These are phyloP conservation scores for Dendrolimus kikuchii DNA, from an alignment of 1,140 invertebrate species.

Conservation along the genomic window DNA sequence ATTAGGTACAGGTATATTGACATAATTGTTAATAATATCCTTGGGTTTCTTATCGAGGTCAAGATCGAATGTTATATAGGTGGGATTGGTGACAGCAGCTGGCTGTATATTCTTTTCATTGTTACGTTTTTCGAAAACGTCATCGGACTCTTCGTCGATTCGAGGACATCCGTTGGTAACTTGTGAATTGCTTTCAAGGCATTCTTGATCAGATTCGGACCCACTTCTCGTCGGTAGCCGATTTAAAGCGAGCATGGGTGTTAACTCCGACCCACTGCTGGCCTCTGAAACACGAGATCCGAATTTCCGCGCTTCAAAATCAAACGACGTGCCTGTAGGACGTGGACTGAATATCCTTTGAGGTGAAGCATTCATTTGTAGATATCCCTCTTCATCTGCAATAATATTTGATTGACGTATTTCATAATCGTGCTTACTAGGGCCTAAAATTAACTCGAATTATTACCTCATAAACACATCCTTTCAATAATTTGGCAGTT, in stretches of 20 bases:
- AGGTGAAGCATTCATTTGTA: constrained; percentile 60
- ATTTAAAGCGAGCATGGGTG: constrained; percentile 73
- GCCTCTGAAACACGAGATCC: constrained; percentile 38
- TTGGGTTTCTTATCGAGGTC: constrained; percentile 53
- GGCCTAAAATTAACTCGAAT: no score
- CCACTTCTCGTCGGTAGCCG: constrained; percentile 53
- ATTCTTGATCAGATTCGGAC: constrained; percentile 59
- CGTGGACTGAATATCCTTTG: constrained; percentile 55
- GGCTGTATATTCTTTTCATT: constrained; percentile 76
- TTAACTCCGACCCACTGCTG: constrained; percentile 67
- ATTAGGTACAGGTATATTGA: constrained; percentile 48
- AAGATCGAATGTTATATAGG: constrained; percentile 44
- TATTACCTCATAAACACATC: no score
- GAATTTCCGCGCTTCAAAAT: constrained; percentile 49
- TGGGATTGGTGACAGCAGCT: constrained; percentile 61
- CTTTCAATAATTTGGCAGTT: no score
- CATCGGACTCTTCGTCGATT: constrained; percentile 49
- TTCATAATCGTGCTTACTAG: no score
- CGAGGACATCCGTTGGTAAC: constrained; percentile 43
- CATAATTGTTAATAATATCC: constrained; percentile 47
- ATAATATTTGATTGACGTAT: constrained; percentile 6
- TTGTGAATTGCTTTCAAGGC: constrained; percentile 32
- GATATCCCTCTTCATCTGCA: constrained; percentile 65
- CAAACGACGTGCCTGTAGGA: constrained; percentile 42
- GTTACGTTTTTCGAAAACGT: constrained; percentile 72